Conservation (phyloP, 2,888 invertebrate genomes). For the Glyphotaelius pellucidus region DNA sequence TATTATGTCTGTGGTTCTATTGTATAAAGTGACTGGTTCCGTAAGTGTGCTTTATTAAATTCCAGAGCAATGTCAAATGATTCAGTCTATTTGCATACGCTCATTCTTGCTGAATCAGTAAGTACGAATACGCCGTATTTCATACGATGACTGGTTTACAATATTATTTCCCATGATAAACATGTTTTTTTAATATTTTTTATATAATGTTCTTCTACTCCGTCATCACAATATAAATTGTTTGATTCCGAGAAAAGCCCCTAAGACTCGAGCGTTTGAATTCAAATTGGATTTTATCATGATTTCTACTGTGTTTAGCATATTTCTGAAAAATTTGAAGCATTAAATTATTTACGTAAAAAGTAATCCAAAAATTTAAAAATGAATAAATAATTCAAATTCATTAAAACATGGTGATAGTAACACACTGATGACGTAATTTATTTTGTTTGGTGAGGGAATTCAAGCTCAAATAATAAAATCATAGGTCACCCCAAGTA, state of each 20-base stretch:
- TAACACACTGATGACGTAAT: background rate
- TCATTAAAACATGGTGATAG: too few species aligned
- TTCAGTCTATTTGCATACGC: background rate
- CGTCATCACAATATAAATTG: background rate
- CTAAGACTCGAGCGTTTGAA: background rate
- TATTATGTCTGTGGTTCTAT: background rate
- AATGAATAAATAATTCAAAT: too few species aligned
- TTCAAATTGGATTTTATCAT: background rate
- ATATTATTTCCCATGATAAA: background rate
- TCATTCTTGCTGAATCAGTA: background rate
- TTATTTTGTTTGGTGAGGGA: too few species aligned
- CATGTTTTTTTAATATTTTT: background rate
- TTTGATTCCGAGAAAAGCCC: background rate
- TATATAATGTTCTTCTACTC: background rate
- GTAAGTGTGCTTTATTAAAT: background rate
- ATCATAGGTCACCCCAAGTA: too few species aligned
- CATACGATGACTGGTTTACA: background rate
- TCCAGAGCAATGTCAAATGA: constrained; percentile 2
- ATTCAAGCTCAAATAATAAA: too few species aligned
- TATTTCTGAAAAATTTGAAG: background rate
- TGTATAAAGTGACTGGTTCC: background rate
- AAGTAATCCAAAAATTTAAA: background rate
- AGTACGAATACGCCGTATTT: background rate
- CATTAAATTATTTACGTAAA: background rate
- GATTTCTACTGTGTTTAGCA: background rate